Evolutionary conservation across 2,113 vertebrate species (phyloP), one percentile per base, ranked within the genome.

Genomic region (Dipodomys stephensi): DNA sequence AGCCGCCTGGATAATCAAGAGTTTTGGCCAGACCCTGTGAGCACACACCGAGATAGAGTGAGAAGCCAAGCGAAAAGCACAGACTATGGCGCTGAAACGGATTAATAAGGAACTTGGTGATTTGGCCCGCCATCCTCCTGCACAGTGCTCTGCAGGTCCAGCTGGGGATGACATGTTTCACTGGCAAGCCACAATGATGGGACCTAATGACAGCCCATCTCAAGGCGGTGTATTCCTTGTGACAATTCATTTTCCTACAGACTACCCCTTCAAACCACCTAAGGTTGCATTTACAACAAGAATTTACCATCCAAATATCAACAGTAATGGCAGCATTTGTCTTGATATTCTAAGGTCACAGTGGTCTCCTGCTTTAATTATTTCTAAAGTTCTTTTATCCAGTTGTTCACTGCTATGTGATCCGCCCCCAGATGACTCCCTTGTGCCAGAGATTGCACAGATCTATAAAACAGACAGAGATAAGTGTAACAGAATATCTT

Each of bases 401-500:
- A 77, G 18, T 39, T 53, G 46, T 53, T 77, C 74, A 18, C 76
- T 12, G 76, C 27, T 57, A 27, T 53, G 27, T 53, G 27, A 53
- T 30, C 74, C 46, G 27, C 53, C 49, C 44, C 44, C 46, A 53
- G 74, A 53, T 77, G 74, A 77, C 22, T 13, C 25, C 23, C 44
- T 35, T 44, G 73, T 74, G 73, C 73, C 73, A 73, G 32, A 73
- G 71, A 73, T 35, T 28, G 68, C 53, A 69, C 2, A 15, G n/a
- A 19, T 72, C 83, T 73, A 20, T 44, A 44, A n/a, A 60, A 62
- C 32, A 72, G n/a, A 85, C 18, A 46, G 23, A 64, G 62, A 46
- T 98, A 99, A 99, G 98, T 99, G 99, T 98, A 99, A 99, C 99
- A 99, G 99, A 99, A 99, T 99, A 98, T 99, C 99, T 98, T 99